Conservation (phyloP, 2,797 vertebrate species). For the Orientallactaga sibirica region DNA sequence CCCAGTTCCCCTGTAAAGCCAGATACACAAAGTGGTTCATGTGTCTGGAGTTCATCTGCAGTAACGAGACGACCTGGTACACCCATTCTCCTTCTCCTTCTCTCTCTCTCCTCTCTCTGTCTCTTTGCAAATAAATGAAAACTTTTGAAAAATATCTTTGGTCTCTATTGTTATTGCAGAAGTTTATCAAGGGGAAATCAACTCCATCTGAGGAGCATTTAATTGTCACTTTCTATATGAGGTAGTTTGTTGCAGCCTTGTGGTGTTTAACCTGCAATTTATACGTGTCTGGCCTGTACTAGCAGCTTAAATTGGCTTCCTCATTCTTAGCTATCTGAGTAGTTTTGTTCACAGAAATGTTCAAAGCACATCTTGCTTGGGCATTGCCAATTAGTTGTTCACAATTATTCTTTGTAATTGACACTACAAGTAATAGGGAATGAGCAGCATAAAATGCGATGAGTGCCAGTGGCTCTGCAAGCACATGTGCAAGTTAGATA, state of each 20-base stretch:
- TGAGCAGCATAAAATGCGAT: not conserved
- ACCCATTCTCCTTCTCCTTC: too few relatives aligned
- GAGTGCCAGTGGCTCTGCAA: not conserved
- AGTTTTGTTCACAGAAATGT: not conserved
- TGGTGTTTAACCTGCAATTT: not conserved
- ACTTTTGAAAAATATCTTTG: not conserved
- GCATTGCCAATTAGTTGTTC: not conserved
- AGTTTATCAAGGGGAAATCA: not conserved
- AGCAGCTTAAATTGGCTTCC: not conserved
- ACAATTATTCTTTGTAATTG: too few relatives aligned
- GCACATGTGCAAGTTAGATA: not conserved
- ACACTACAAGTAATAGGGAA: not conserved
- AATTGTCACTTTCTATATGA: not conserved
- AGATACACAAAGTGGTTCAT: too few relatives aligned
- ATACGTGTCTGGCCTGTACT: not conserved
- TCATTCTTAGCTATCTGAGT: not conserved
- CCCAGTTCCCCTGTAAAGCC: too few relatives aligned
- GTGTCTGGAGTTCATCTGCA: too few relatives aligned
- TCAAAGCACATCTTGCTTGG: not conserved
- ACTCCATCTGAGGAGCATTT: not conserved
- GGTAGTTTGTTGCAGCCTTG: accelerated
- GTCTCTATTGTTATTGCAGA: not conserved
- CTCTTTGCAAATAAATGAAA: too few relatives aligned
- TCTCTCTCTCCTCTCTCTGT: too few relatives aligned
- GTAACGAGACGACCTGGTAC: too few relatives aligned